Evolutionary conservation across 2,888 invertebrate species (phyloP).

Genomic region (Eupithecia dodoneata): DNA sequence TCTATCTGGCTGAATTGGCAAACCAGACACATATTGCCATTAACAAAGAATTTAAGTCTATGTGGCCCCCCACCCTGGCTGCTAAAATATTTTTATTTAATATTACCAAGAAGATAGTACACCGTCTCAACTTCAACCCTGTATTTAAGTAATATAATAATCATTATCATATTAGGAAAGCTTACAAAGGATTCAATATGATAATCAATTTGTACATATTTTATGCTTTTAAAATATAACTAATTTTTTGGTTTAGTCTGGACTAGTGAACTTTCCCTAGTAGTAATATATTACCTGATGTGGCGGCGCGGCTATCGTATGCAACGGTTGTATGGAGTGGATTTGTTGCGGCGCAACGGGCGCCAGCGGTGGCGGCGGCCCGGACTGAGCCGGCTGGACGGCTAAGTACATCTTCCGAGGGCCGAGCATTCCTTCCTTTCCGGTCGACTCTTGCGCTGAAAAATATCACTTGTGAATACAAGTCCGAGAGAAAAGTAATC

Average conservation of each 20-base stretch:
- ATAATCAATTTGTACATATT: conserved; percentile 1
- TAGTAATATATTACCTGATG: conserved; percentile 83
- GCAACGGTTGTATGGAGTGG: conserved; percentile 57
- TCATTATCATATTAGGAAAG: conserved; percentile 5
- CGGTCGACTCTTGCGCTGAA: conserved; percentile 92
- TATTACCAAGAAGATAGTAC: background rate
- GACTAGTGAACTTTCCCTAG: conserved; percentile 49
- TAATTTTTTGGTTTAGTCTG: conserved; percentile 6
- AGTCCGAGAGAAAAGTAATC: background rate
- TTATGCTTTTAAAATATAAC: conserved; percentile 1
- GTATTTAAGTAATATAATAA: background rate
- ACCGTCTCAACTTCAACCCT: conserved; percentile 2
- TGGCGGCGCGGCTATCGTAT: conserved; percentile 71
- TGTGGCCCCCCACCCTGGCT: background rate
- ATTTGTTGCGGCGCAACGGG: conserved; percentile 56
- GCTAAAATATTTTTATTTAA: background rate
- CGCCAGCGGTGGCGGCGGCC: conserved; percentile 69
- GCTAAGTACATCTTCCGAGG: conserved; percentile 94
- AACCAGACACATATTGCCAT: too few relatives aligned
- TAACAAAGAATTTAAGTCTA: background rate
- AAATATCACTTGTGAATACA: background rate
- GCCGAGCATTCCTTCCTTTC: conserved; percentile 92
- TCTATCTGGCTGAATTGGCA: background rate
- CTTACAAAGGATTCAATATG: conserved; percentile 1
- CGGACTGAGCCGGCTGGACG: conserved; percentile 88